These are phyloP conservation scores for Zeus faber DNA, from an alignment of 2,113 vertebrate genomes.

Conservation along the genomic window DNA sequence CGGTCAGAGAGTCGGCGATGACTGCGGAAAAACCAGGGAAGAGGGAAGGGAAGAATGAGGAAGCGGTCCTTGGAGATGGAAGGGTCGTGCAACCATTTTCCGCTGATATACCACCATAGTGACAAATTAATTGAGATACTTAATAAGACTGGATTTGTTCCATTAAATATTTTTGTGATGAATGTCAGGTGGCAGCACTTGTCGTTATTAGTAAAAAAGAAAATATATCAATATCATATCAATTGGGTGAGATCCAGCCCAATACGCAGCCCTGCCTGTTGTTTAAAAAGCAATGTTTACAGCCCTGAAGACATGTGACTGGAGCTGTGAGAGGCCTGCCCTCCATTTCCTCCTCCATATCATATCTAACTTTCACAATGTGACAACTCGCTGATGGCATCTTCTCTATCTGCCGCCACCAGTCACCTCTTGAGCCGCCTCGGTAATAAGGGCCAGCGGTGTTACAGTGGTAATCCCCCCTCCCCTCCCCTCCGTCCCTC, in stretches of 20 bases:
- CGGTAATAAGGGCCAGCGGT: no score
- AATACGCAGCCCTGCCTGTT: background rate
- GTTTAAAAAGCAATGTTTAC: constrained; percentile 31
- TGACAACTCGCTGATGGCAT: constrained; percentile 29
- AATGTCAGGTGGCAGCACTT: background rate
- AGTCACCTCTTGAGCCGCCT: no score
- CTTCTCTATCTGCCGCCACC: constrained; percentile 32
- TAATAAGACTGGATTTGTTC: background rate
- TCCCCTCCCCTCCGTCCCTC: no score
- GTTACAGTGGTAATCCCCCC: no score
- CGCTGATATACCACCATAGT: no score
- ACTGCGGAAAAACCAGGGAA: constrained; percentile 72
- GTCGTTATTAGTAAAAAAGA: no score
- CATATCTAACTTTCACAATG: constrained; percentile 41
- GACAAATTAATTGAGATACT: background rate
- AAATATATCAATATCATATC: no score
- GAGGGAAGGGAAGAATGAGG: background rate
- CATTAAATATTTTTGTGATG: background rate
- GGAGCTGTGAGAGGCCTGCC: constrained; percentile 28
- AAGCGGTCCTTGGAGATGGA: no score
- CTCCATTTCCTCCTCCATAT: constrained; percentile 39
- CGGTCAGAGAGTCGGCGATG: constrained; percentile 86
- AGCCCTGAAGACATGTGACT: constrained; percentile 14
- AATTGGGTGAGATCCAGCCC: no score
- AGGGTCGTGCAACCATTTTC: no score